Base-by-base conservation (phyloP, 23 tunicate species). In the Ascidia mentula region DNA sequence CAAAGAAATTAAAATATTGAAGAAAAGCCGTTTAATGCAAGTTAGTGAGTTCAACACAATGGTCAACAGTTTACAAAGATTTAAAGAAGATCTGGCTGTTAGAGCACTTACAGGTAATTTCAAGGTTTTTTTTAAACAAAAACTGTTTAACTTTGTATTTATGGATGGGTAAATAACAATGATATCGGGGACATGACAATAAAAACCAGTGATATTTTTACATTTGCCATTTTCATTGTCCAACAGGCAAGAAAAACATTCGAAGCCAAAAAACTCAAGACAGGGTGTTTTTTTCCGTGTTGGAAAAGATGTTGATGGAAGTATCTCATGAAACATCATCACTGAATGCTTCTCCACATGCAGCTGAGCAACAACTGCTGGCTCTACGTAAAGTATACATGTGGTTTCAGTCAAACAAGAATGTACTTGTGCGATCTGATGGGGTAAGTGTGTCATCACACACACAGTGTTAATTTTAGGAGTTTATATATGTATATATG, bases 251-350 rank as follows among this genome's bases (percentile, higher is more conserved):
- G 33, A 86, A 86, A 59, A 86, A 86, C 45, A 86, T 86, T 0
- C 59, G 90, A 38, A 36, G 40, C 20, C 90, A 86, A 59, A 37
- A 86, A 79, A 79, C 84, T 1, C 90, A 82, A 31, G 90, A 86
- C 40, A 32, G 65, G 37, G 59, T 86, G n/a, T 86, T 86, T 59
- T 86, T 75, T 79, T 86, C 90, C 59, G 84, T 86, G 15, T 84
- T 86, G 24, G 90, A 86, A 70, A 86, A 86, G 40, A 86, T 86
- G 90, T 60, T 86, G 73, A 73, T 86, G 6, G 90, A 86, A 45
- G 90, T 86, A 32, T 38, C 46, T 37, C 28, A 38, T 36, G 80
- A 28, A 20, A 17, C 34, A 40, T 37, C 35, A n/a, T 69, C 79
- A 0, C 15, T 46, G 31, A 38, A n/a, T 20, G 36, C 28, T 37